phyloP scores from a whole-genome alignment of 53 echinoderm and acorn worm species.

The Paelopatides confundens region DNA sequence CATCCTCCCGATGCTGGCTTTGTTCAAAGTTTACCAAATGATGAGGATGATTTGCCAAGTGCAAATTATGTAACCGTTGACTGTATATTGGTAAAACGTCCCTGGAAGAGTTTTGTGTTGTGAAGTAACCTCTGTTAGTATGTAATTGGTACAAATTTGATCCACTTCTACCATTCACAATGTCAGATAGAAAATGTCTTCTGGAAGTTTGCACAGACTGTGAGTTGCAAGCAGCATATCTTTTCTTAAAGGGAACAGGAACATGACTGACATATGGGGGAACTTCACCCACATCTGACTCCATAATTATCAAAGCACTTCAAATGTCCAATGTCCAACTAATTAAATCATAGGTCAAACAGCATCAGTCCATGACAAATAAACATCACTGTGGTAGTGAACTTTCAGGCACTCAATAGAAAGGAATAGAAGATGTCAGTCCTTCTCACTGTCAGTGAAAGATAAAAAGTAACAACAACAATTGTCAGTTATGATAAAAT shows the following conservation, averaged over 20 bases:
- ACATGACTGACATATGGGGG: not conserved
- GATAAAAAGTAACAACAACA: too few species aligned
- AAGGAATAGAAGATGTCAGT: too few species aligned
- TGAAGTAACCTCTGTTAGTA: too few species aligned
- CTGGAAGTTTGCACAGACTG: not conserved
- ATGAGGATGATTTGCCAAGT: not conserved
- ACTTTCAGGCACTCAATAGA: too few species aligned
- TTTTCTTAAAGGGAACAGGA: conserved; percentile 2
- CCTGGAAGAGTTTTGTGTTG: not conserved
- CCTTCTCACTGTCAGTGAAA: too few species aligned
- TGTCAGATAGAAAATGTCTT: not conserved
- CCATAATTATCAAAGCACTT: too few species aligned
- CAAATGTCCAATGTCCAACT: too few species aligned
- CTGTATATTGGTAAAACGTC: not conserved
- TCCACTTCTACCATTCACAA: not conserved
- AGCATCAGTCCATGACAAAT: too few species aligned
- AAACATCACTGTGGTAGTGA: too few species aligned
- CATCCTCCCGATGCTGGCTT: not conserved
- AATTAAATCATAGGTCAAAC: too few species aligned
- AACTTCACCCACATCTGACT: conserved; percentile 19
- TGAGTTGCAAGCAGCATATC: not conserved
- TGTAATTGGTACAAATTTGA: not conserved
- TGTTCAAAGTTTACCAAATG: not conserved
- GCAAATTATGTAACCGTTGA: not conserved
- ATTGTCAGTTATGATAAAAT: too few species aligned